A percentile compares a stretch with the other conserved stretches of the same genome.
Conservation (phyloP, 2,113 vertebrate species). For the Myotis yumanensis region DNA sequence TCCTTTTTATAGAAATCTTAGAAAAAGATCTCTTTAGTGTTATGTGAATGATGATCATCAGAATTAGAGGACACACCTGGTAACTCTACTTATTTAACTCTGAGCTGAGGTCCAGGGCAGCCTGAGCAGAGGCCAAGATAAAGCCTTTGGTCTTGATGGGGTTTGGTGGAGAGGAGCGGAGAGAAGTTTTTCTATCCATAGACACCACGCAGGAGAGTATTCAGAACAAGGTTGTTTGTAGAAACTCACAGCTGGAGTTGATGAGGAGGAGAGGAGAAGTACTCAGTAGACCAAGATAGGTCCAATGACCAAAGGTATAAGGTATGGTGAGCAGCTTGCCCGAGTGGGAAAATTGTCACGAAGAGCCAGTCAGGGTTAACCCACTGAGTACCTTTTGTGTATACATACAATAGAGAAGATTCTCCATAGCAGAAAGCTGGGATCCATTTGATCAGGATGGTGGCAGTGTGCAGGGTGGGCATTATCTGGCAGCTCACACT, state of each 20-base stretch:
- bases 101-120: neutral
- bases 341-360: neutral
- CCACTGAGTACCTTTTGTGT: neutral
- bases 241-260: neutral
- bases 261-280: neutral
- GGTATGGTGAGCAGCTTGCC: neutral
- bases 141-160: neutral
- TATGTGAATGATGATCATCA: neutral
- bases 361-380: neutral
- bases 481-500: neutral
- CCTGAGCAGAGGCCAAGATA: neutral
- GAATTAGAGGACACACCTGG: neutral
- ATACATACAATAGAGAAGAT: neutral
- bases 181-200: neutral
- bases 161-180: fast-evolving
- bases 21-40: neutral
- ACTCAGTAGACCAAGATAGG: no score
- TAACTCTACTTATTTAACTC: neutral
- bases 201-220: neutral
- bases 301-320: neutral
- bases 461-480: neutral
- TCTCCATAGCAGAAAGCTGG: neutral
- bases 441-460: neutral
- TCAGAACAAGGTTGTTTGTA: neutral
- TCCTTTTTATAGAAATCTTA: neutral